phyloP scores from a whole-genome alignment of 1,140 invertebrate species.

The Drosophila mayri region DNA sequence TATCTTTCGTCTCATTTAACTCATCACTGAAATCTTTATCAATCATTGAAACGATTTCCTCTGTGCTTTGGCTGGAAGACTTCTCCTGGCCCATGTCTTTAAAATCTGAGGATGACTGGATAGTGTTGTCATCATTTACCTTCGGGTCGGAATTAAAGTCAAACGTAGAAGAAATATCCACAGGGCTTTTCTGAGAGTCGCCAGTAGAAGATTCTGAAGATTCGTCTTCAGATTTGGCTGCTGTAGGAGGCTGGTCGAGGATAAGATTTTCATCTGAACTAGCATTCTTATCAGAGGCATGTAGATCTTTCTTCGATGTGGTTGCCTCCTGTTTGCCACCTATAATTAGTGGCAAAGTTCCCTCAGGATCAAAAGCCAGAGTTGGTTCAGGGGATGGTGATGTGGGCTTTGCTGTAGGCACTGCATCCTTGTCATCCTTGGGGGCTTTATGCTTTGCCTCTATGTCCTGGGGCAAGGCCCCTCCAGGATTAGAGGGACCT shows the following conservation, averaged over 20 bases:
- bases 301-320: background rate
- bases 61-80: background rate
- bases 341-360: conserved; percentile 3
- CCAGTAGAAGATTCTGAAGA: background rate
- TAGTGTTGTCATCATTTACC: background rate
- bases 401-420: background rate
- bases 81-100: background rate
- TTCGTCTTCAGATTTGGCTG: background rate
- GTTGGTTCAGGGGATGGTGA: background rate
- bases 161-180: background rate
- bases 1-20: background rate
- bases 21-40: background rate
- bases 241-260: background rate
- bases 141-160: background rate
- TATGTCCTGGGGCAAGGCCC: too few species aligned
- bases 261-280: background rate
- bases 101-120: background rate
- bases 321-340: background rate
- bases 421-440: too few species aligned
- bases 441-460: too few species aligned
- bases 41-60: conserved; percentile 23
- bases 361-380: background rate
- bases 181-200: background rate
- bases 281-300: background rate
- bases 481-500: too few species aligned